phyloP scores from a whole-genome alignment of 2,797 vertebrate species.

The Sebastes alutus region DNA sequence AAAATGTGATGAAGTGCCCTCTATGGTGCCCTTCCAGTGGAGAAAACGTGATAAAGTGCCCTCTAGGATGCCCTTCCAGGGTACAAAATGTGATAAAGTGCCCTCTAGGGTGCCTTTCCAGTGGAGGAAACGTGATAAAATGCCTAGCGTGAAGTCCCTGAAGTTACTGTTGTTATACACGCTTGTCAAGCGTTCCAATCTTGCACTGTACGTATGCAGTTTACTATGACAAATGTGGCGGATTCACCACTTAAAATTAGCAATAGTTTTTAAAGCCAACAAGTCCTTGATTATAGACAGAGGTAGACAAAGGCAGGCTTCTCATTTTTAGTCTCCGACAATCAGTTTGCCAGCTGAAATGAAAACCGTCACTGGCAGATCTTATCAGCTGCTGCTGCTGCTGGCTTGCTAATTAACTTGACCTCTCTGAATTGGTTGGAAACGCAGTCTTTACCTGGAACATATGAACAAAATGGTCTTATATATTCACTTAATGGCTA shows the following conservation, averaged over 20 bases:
- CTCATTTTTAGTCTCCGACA: not conserved
- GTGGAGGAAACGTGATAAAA: not conserved
- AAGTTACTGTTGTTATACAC: not conserved
- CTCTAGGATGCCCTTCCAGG: not conserved
- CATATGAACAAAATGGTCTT: not conserved
- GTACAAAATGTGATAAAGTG: too few relatives aligned
- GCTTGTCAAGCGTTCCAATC: not conserved
- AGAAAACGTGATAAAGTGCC: not conserved
- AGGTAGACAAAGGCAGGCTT: not conserved
- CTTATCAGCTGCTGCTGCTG: not conserved
- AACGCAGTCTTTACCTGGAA: not conserved
- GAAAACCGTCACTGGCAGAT: not conserved
- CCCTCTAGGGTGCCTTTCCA: not conserved
- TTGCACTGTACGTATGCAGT: not conserved
- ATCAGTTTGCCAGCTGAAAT: not conserved
- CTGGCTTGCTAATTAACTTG: not conserved
- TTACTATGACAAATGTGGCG: not conserved
- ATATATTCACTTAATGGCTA: not conserved
- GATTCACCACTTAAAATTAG: not conserved
- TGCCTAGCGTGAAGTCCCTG: not conserved
- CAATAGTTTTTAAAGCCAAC: not conserved
- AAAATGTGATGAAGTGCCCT: too few relatives aligned
- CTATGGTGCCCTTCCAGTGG: not conserved
- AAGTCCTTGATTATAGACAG: not conserved
- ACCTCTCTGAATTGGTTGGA: not conserved